Conservation (phyloP, 2,797 vertebrate species). For the Tragopan temminckii region DNA sequence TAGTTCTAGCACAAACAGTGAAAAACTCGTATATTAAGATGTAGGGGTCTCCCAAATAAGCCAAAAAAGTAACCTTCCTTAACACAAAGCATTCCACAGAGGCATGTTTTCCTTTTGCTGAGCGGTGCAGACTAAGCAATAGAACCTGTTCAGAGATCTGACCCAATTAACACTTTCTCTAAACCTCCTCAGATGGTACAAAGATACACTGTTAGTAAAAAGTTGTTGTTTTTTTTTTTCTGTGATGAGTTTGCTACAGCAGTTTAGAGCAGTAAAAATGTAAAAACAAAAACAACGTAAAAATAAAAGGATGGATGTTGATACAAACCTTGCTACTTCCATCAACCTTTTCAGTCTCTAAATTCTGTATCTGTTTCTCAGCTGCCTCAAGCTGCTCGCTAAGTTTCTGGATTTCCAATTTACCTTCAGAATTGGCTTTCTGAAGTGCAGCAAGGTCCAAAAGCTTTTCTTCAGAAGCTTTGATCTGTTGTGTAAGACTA, state of each 20-base stretch:
- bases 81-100: background rate
- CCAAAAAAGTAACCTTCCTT: background rate
- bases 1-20: background rate
- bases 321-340: constrained; percentile 90
- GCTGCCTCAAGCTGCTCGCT: constrained; percentile 86
- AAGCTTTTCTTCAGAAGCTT: constrained; percentile 87
- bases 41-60: background rate
- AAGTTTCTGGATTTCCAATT: constrained; percentile 87
- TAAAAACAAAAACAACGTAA: constrained; percentile 52
- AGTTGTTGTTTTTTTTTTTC: background rate
- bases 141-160: background rate
- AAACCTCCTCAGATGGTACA: constrained; percentile 47
- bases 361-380: constrained; percentile 82
- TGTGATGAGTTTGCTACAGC: constrained; percentile 18
- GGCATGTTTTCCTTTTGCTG: background rate
- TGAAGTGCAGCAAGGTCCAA: constrained; percentile 84
- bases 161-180: background rate
- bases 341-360: constrained; percentile 81
- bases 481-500: constrained; percentile 83
- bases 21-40: background rate
- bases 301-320: constrained; percentile 60
- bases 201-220: background rate
- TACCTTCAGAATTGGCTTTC: constrained; percentile 88
- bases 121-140: background rate
- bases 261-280: constrained; percentile 35